Evolutionary conservation across 2,888 invertebrate species (phyloP), one percentile per base, ranked within the genome.

Genomic region (Thymelicus lineola): DNA sequence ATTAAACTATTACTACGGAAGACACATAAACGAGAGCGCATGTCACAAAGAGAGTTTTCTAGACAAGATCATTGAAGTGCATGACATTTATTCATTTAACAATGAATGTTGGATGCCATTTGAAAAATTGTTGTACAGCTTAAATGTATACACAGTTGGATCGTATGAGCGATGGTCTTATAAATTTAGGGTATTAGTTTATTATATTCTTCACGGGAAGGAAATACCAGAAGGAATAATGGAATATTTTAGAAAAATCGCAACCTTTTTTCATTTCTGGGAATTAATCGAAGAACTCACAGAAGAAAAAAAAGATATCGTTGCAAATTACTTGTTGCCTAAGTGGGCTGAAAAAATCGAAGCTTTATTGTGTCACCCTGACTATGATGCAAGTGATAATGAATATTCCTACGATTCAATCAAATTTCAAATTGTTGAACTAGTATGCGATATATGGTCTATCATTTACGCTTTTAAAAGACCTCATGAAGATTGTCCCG

Each of bases 21-120:
- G 85, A 69, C 87, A 88, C 77, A 74, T 80, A 0, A 89, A 89
- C 74, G 90, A 88, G 77, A 72, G 42, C 35, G 72, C 46, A 46
- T 60, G 70, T 10, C 57, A 63, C 3, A 89, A 83, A 76, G 76
- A 80, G 45, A 57, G 59, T 7, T 88, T 89, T 75, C 28, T 89
- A 20, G 73, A 80, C 4, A 70, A 72, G 53, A 61, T 88, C 7
- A 61, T 82, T 59, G 48, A 69, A 0, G 50, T 74, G 6, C 80
- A 85, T 65, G 82, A 84, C 72, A 74, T 85, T 42, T 86, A 80
- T 60, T 75, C 81, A 58, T 85, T 88, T 71, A 77, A 84, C 46
- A 78, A 82, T 36, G 73, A 76, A 10, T 87, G 85, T 71, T 89
- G 88, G 88, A 68, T 65, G n/a, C 76, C 77, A 7, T 82, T 86